A percentile compares a stretch with the other conserved stretches of the same genome.
phyloP scores from a whole-genome alignment of 2,113 vertebrate genomes.

The Eolophus roseicapilla region DNA sequence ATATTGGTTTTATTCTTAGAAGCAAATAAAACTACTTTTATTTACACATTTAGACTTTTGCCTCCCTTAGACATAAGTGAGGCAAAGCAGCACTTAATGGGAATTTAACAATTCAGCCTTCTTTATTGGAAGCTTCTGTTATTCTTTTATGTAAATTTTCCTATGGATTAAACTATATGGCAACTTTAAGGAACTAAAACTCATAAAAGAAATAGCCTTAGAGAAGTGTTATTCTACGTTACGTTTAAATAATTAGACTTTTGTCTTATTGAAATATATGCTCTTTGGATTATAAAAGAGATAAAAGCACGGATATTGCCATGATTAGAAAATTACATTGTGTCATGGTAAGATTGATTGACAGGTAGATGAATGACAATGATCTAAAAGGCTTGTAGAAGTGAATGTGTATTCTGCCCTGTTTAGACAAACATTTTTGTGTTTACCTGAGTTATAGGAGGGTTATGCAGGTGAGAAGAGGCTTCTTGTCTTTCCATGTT shows the following conservation, averaged over 20 bases:
- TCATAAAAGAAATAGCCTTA: conserved; percentile 63
- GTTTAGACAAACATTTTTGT: background rate
- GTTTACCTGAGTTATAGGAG: conserved; percentile 11
- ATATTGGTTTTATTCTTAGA: conserved; percentile 5
- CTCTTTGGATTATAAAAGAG: conserved; percentile 68
- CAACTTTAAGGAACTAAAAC: conserved; percentile 45
- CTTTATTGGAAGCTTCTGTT: conserved; percentile 49
- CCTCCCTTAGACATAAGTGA: background rate
- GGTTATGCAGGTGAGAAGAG: background rate
- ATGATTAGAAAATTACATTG: conserved; percentile 77
- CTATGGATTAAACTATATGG: conserved; percentile 60
- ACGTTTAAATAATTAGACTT: conserved; percentile 84
- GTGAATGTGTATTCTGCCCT: conserved; percentile 29
- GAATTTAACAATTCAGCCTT: conserved; percentile 38
- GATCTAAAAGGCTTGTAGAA: conserved; percentile 61
- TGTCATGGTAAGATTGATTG: conserved; percentile 76
- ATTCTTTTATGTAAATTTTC: conserved; percentile 54
- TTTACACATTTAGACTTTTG: background rate
- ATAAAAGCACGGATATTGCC: conserved; percentile 75
- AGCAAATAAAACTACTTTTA: background rate
- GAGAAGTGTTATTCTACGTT: conserved; percentile 63
- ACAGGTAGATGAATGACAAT: conserved; percentile 77
- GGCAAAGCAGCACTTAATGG: conserved; percentile 33
- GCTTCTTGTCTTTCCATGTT: background rate
- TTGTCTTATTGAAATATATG: conserved; percentile 69